phyloP scores from a whole-genome alignment of 2,888 invertebrate genomes.

The Argynnis bischoffii region DNA sequence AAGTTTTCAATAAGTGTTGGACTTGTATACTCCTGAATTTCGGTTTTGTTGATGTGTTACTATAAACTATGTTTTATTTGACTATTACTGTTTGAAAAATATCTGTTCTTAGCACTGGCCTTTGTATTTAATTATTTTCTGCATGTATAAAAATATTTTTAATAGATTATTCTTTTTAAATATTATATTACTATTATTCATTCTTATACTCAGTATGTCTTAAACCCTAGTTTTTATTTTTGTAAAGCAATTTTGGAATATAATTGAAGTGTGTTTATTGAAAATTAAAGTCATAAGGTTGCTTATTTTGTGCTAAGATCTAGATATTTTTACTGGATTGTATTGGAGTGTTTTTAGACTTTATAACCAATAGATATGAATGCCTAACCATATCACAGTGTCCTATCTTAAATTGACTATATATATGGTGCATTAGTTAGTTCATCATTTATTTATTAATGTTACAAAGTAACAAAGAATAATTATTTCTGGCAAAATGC shows the following conservation, averaged over 20 bases:
- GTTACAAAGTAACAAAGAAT: constrained; percentile 27
- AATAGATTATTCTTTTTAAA: too few relatives aligned
- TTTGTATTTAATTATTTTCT: too few relatives aligned
- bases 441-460: constrained; percentile 20
- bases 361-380: constrained; percentile 59
- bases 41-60: constrained; percentile 56
- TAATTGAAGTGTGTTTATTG: background rate
- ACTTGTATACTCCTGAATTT: constrained; percentile 56
- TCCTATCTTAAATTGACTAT: constrained; percentile 65
- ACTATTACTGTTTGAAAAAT: constrained; percentile 48
- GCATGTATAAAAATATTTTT: too few relatives aligned
- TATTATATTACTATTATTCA: too few relatives aligned
- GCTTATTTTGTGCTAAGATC: constrained; percentile 61
- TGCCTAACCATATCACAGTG: constrained; percentile 59
- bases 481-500: constrained; percentile 39
- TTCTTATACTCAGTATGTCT: constrained; percentile 3
- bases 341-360: constrained; percentile 73
- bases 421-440: constrained; percentile 53
- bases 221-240: background rate
- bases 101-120: constrained; percentile 66
- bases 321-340: constrained; percentile 59
- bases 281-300: background rate
- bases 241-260: background rate
- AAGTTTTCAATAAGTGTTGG: constrained; percentile 54
- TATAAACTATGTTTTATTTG: constrained; percentile 38